Evolutionary conservation across 2,113 vertebrate genomes (phyloP).

Genomic region (Stigmatopora nigra): DNA sequence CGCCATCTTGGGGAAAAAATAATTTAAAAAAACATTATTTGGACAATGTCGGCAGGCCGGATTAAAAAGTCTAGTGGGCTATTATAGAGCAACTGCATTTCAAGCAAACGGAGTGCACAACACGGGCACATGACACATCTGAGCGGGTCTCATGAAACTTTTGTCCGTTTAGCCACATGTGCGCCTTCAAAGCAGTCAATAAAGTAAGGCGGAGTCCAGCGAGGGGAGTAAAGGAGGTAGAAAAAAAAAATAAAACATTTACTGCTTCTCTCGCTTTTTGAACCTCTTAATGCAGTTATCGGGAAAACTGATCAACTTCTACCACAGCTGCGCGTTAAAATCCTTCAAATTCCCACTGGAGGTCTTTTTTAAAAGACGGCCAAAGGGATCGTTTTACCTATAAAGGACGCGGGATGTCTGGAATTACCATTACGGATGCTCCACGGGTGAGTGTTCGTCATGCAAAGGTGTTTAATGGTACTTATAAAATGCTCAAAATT

Average conservation of each 20-base stretch:
- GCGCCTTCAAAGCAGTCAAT: constrained; percentile 48
- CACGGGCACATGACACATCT: constrained; percentile 18
- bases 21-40: no score
- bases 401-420: constrained; percentile 18
- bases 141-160: constrained; percentile 41
- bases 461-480: not conserved
- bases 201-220: constrained; percentile 15
- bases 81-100: not conserved
- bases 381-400: constrained; percentile 22
- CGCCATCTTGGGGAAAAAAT: no score
- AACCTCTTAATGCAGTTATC: constrained; percentile 27
- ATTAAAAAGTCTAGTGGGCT: no score
- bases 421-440: constrained; percentile 8
- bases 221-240: not conserved
- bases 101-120: not conserved
- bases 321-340: constrained; percentile 10
- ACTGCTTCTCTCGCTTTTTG: constrained; percentile 13
- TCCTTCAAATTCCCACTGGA: constrained; percentile 24
- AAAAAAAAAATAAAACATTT: constrained; percentile 35
- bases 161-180: constrained; percentile 42
- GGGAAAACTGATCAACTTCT: constrained; percentile 44
- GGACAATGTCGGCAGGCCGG: no score
- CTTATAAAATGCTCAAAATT: not conserved
- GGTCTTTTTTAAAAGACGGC: constrained; percentile 22
- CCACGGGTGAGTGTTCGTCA: not conserved